Evolutionary conservation across 2,888 invertebrate genomes (phyloP), one percentile per base, ranked within the genome.

Genomic region (Clepsis dumicolana): DNA sequence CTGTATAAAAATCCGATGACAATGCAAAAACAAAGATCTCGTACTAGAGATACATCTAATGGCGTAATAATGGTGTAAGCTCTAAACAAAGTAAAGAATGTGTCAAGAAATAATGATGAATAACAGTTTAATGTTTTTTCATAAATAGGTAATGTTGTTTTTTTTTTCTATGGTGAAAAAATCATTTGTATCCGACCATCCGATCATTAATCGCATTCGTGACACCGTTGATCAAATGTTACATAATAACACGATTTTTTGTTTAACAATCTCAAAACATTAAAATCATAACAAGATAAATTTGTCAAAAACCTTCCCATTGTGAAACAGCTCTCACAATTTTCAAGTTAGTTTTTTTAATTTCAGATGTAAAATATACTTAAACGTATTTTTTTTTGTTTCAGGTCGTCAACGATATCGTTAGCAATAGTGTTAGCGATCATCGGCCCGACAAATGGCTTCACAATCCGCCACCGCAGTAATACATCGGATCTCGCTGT

Each of bases 391-490:
- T 73, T 64, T 77, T 64, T 79, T 60, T 71, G 71, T 91, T 91
- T 65, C 90, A 91, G 91, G 84, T 86, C 82, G 79, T 79, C 86
- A 77, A 82, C 82, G 80, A 79, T 87, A 75, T 81, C 80, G 71
- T 76, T 87, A 70, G 78, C 78, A 77, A 78, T 88, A 72, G 79
- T 82, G 74, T 74, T 86, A 73, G 74, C 79, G 74, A 74, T 82
- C 72, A 76, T 80, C 67, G 80, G 79, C 75, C 79, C 81, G 73
- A 77, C 80, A 70, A 79, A 75, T 70, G 82, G 86, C 54, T 89
- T 87, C 74, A 77, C 86, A 25, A 75, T 86, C 60, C 75, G 74
- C 65, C 80, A 80, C 25, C 56, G 67, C 75, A 73, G 67, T 75
- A 73, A 32, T 71, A 70, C 71, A 18, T 72, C 73, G 57, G 86